Evolutionary conservation across 2,113 vertebrate genomes (phyloP), one percentile per base, ranked within the genome.

Genomic region (Antechinus stuartii): DNA sequence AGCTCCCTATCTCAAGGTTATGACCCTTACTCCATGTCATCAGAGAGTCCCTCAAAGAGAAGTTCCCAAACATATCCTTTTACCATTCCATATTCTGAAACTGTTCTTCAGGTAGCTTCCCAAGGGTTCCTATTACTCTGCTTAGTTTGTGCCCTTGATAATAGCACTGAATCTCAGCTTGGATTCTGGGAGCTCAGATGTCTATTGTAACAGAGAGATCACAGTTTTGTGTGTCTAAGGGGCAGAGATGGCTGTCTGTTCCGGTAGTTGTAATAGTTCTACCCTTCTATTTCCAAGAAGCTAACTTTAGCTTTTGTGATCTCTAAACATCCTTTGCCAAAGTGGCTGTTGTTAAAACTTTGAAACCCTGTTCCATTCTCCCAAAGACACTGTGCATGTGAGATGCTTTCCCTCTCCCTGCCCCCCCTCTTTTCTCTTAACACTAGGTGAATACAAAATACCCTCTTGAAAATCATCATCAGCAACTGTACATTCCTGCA

Each of bases 381-480:
- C 91, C 0, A 0, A 91, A 57, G 94, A 76, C 90, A 6, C 50
- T n/a, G 2, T 52, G 42, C 55, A 25, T 30, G n/a, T 23, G 76
- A 47, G 16, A 5, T 61, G 3, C n/a, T 56, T 54, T 91, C 2
- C 26, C 90, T 46, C 56, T 56, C 54, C 84, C n/a, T 76, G 68
- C 68, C 68, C 68, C 50, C 56, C 47, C 56, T 42, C 57, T 91
- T 94, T 76, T 93, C 91, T 95, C 96, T 94, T 91, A 47, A 30
- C 94, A 95, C 42, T 50, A 92, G 61, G 84, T 0, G 8, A 95
- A 95, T 19, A n/a, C 93, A 93, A 47, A 97, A 68, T 52, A 49
- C 35, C 91, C 91, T 92, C 92, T 19, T 42, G 93, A 50, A 96
- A 95, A 84, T 61, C 61, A 56, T 92, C 56, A 49, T 76, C 46